Evolutionary conservation across 2,797 vertebrate genomes (phyloP), one percentile per base, ranked within the genome.

Genomic region (Lacerta viridis): DNA sequence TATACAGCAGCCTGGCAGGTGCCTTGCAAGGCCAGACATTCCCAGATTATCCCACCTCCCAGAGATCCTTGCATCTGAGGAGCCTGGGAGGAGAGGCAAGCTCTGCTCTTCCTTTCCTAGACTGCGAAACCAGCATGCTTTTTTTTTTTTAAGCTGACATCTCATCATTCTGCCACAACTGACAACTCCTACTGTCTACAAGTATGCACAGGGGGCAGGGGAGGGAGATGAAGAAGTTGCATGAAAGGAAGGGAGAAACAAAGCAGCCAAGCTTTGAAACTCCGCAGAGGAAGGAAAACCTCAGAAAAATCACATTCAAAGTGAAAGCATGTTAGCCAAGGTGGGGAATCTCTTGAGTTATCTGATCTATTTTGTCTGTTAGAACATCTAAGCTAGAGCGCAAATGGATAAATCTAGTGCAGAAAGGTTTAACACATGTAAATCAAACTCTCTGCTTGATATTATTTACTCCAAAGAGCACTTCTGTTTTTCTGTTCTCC

Each of bases 371-470:
- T 72, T 83, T 1, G 0, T 68, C 79, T 55, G 10, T 29, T 80
- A 61, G 29, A 55, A 41, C 0, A 0, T 55, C 84, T 78, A 72
- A 7, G 8, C 2, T 76, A 39, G 80, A 72, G 18, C 85, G 69
- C 72, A 89, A 59, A 46, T 46, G 76, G 83, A 81, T 75, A 85
- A 77, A 79, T 74, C 74, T 46, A 89, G 25, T 15, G 43, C 50
- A 69, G 78, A 91, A 85, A 82, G 15, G 20, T 81, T 68, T 78
- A 91, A 82, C 59, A n/a, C 39, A 46, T 76, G n/a, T 36, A 89
- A 39, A 46, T 81, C 43, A 2, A 17, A 3, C 6, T 83, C 6
- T 83, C 72, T 11, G 41, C 84, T 80, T 78, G 66, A 55, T 88
- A 87, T 84, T 88, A 64, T 64, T 64, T 88, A 66, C 50, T 83